Evolutionary conservation across 2,113 vertebrate genomes (phyloP).

Genomic region (Atlantisia rogersi): DNA sequence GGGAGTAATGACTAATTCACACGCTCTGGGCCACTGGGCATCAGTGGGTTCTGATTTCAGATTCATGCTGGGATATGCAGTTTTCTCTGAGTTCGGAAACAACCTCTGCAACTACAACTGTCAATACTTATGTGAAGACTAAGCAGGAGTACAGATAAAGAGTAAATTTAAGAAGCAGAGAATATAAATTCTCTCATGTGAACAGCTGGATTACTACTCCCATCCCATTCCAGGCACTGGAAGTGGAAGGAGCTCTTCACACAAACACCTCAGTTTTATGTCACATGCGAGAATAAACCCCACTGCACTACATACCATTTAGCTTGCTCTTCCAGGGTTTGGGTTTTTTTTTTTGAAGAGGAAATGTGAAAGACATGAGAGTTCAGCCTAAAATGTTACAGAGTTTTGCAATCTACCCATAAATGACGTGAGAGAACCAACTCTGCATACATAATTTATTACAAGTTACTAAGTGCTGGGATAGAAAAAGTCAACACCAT

Average conservation of each 20-base stretch:
- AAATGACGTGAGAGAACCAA: not conserved
- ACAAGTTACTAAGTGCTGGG: not conserved
- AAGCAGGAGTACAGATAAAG: not conserved
- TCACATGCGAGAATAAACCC: not conserved
- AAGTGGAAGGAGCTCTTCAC: not conserved
- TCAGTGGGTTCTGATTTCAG: not conserved
- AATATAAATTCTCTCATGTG: not conserved
- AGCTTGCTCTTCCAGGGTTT: not conserved
- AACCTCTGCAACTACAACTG: not conserved
- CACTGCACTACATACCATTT: not conserved
- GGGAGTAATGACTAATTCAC: not conserved
- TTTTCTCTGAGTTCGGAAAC: not conserved
- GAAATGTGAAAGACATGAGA: not conserved
- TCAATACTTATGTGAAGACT: not conserved
- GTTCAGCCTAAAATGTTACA: not conserved
- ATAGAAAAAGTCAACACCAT: not conserved
- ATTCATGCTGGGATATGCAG: not conserved
- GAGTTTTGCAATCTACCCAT: slow-evolving; percentile 1
- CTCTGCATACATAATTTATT: not conserved
- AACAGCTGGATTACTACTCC: not conserved
- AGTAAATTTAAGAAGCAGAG: not conserved
- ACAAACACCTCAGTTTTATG: not conserved
- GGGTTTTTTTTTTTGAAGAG: not conserved
- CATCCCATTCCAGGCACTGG: not conserved
- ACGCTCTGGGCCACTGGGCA: not conserved